A percentile compares a stretch with the other conserved stretches of the same genome.
Evolutionary conservation across 2,888 invertebrate species (phyloP).

Genomic region (Periphyllus acericola): DNA sequence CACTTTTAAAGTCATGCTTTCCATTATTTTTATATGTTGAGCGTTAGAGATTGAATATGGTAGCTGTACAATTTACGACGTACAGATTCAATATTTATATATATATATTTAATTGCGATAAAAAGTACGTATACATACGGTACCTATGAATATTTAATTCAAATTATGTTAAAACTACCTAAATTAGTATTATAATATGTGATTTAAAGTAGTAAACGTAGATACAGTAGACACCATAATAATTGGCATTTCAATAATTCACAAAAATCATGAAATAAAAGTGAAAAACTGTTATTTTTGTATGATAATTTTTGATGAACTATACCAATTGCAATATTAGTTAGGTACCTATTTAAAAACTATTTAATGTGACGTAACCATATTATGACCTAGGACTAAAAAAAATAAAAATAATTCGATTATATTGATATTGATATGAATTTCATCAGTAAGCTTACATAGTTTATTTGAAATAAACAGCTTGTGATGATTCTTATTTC

Average conservation of each 20-base stretch:
- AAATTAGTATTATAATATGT: no score
- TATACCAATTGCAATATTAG: neutral
- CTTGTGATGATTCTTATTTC: no score
- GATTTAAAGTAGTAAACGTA: no score
- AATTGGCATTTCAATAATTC: neutral
- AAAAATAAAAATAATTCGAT: neutral
- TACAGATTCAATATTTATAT: no score
- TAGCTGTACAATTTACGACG: no score
- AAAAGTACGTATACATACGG: neutral
- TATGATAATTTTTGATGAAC: neutral
- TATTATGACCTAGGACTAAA: neutral
- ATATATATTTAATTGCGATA: no score
- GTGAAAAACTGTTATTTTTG: neutral
- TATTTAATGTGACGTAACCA: neutral
- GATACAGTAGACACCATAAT: neutral
- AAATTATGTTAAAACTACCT: no score
- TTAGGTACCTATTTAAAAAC: neutral
- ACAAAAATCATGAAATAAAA: neutral
- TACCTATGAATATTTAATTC: no score
- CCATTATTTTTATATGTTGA: neutral
- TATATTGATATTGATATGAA: neutral
- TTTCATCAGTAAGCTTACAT: neutral
- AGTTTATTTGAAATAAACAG: no score
- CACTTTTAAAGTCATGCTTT: slow-evolving; percentile 22
- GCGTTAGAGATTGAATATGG: neutral